Evolutionary conservation across 2,113 vertebrate genomes (phyloP).

Genomic region (Syrrhaptes paradoxus): DNA sequence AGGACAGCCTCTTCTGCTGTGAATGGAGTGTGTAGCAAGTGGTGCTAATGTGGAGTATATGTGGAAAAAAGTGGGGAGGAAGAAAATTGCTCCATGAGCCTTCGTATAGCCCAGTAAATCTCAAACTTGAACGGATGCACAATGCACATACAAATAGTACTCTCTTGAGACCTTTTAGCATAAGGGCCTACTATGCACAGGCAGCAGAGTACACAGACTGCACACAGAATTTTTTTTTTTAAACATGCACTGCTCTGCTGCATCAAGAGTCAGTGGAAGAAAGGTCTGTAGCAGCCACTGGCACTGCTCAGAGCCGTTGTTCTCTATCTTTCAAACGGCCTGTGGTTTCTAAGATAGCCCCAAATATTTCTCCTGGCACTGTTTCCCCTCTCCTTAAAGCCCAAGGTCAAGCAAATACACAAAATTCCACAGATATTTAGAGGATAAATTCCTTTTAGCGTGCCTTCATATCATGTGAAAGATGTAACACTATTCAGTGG

Average conservation of each 20-base stretch:
- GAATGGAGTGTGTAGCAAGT: not conserved
- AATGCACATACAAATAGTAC: not conserved
- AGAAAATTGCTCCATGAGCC: not conserved
- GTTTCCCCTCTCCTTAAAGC: not conserved
- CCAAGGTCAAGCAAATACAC: not conserved
- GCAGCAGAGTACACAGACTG: not conserved
- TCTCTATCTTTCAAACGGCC: not conserved
- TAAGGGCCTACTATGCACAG: not conserved
- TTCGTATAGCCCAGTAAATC: not conserved
- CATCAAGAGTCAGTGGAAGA: not conserved
- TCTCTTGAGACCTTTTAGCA: not conserved
- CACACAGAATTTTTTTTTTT: not conserved
- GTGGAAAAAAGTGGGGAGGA: not conserved
- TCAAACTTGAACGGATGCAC: not conserved
- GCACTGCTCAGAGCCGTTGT: not conserved
- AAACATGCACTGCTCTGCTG: not conserved
- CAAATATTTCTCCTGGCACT: not conserved
- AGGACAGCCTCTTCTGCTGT: not conserved
- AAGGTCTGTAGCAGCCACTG: not conserved
- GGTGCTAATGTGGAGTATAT: accelerated
- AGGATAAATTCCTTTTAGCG: not conserved
- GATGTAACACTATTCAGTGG: not conserved
- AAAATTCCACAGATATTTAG: conserved; percentile 12
- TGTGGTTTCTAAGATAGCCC: not conserved
- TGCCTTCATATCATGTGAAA: not conserved